These are phyloP conservation scores for Cairina moschata DNA, from an alignment of 2,113 vertebrate genomes.

Conservation along the genomic window DNA sequence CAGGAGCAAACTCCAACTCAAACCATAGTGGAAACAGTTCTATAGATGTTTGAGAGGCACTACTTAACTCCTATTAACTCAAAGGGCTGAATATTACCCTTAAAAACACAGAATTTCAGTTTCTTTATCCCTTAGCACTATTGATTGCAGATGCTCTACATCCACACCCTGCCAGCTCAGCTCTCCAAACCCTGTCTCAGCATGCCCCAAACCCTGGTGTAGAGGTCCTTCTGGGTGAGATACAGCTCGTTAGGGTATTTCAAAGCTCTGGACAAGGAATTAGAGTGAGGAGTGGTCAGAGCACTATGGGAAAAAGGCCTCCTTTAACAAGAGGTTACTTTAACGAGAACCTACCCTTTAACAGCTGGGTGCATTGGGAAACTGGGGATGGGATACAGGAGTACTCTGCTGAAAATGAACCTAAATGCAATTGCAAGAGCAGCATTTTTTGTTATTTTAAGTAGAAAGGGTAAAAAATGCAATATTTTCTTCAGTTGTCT, in stretches of 20 bases:
- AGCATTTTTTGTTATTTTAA: neutral
- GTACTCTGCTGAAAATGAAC: neutral
- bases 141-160: neutral
- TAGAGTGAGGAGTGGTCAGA: neutral
- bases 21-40: rapidly evolving
- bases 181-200: neutral
- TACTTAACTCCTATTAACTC: neutral
- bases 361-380: neutral
- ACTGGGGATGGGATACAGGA: neutral
- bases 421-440: neutral
- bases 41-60: neutral
- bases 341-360: no score
- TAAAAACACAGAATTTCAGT: neutral
- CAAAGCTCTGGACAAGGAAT: neutral
- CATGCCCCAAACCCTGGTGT: neutral
- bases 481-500: constrained; percentile 51
- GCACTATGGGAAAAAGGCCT: neutral
- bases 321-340: neutral
- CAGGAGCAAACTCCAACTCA: neutral
- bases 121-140: neutral
- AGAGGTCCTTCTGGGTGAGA: neutral
- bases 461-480: constrained; percentile 43
- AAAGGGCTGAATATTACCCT: neutral
- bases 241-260: neutral
- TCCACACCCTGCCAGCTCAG: neutral